Conservation (phyloP, 2,888 invertebrate species). For the Drosophila aldrichi region DNA sequence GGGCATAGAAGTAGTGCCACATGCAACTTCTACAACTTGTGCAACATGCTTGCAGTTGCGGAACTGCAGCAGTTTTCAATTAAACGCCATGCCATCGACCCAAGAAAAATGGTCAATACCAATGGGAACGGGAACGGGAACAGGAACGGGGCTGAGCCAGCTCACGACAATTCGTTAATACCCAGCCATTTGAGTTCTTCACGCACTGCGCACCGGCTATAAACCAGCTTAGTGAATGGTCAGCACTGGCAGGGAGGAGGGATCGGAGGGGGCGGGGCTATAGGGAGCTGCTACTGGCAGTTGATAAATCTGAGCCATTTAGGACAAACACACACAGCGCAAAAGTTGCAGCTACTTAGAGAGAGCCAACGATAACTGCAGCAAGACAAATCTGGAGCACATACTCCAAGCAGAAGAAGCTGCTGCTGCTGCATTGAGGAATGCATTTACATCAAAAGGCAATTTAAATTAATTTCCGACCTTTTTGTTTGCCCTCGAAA, state of each 20-base stretch:
- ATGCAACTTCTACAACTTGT: conserved; percentile 45
- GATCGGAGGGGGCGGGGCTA: conserved; percentile 11
- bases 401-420: conserved; percentile 33
- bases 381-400: conserved; percentile 73
- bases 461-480: conserved; percentile 85
- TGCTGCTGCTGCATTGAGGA: conserved; percentile 78
- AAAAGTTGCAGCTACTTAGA: conserved; percentile 71
- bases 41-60: conserved; percentile 20
- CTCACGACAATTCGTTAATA: conserved; percentile 82
- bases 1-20: conserved; percentile 62
- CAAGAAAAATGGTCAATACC: conserved; percentile 72
- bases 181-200: conserved; percentile 82
- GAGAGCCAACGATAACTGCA: conserved; percentile 56
- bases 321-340: conserved; percentile 63
- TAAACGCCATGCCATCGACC: conserved; percentile 78
- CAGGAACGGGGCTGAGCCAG: conserved; percentile 12
- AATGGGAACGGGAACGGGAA: conserved; percentile 34
- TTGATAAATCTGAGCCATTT: conserved; percentile 78
- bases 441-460: conserved; percentile 85
- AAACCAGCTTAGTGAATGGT: conserved; percentile 38
- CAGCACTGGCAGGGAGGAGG: neutral
- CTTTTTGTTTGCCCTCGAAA: conserved; percentile 68
- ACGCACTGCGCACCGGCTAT: conserved; percentile 72
- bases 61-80: conserved; percentile 83
- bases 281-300: conserved; percentile 51